Evolutionary conservation across 2,113 vertebrate genomes (phyloP), one percentile per base, ranked within the genome.

Genomic region (Pleuronectes platessa): DNA sequence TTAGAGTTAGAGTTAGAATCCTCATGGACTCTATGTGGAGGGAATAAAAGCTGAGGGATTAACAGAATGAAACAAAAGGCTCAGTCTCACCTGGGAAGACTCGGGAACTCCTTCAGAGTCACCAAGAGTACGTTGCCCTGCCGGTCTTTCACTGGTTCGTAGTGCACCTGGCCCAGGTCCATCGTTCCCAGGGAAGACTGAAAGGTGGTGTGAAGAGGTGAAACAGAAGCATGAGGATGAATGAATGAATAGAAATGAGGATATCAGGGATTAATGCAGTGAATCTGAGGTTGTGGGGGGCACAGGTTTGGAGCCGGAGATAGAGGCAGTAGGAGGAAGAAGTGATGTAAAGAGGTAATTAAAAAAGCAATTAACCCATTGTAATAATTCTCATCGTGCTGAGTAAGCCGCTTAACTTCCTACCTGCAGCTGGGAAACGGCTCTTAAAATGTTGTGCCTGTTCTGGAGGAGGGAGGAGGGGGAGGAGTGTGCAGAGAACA

Each of bases 381-480:
- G 54, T 68, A 47, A 62, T 70, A 76, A 27, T 67, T 75, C 61
- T 82, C 75, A 80, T 86, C 47, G 14, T 47, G 51, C 35, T 61
- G 15, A 8, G 8, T 83, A 80, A 86, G 83, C 83, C 12, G 81
- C 74, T 84, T 79, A 82, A 76, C 67, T 5, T 77, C 82, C 68
- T 90, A 95, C 94, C 94, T 95, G 94, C 77, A 95, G 92, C 80
- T 94, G 93, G 14, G 91, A 88, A 42, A 95, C 81, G 1, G 94
- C 94, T 86, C 89, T 84, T 76, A 95, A 84, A 79, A 95, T 93
- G 84, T 90, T 94, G 79, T 94, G 92, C 54, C 94, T 87, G 90
- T 94, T 94, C 86, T 95, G 94, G 40, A 95, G 92, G 60, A 95
- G 92, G 21, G 94, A 95, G 31, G 94, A 95, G 61, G 94, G 75